Evolutionary conservation across 2,797 vertebrate species (phyloP).

Genomic region (Halcyon smyrnensis): DNA sequence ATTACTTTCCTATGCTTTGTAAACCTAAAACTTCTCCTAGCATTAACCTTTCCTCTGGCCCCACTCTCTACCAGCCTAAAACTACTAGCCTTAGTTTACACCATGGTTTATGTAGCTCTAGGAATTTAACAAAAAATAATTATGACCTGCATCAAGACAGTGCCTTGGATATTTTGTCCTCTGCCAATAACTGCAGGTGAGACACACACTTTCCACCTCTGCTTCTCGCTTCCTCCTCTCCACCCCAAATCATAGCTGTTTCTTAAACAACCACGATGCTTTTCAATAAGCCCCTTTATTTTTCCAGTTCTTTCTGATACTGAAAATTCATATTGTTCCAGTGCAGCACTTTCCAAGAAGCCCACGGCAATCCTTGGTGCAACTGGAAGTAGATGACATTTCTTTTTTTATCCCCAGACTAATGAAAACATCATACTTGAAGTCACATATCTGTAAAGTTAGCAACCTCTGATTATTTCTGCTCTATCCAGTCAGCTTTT

Average conservation of each 20-base stretch:
- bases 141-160: background rate
- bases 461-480: background rate
- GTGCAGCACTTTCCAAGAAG: background rate
- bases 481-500: background rate
- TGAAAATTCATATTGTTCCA: background rate
- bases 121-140: background rate
- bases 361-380: background rate
- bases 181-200: background rate
- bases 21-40: background rate
- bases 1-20: background rate
- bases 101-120: background rate
- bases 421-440: background rate
- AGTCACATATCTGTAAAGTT: rapidly evolving
- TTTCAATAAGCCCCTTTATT: background rate
- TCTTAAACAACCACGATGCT: background rate
- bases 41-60: background rate
- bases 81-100: background rate
- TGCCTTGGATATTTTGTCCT: background rate
- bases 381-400: background rate
- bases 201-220: background rate
- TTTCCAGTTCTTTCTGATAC: background rate
- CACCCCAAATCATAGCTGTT: background rate
- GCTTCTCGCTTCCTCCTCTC: background rate
- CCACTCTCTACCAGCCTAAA: background rate
- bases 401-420: background rate